Percentiles rank a stretch among this genome's conserved stretches.
Conservation (phyloP, 2,113 vertebrate species). For the Sphyrna mokarran region DNA sequence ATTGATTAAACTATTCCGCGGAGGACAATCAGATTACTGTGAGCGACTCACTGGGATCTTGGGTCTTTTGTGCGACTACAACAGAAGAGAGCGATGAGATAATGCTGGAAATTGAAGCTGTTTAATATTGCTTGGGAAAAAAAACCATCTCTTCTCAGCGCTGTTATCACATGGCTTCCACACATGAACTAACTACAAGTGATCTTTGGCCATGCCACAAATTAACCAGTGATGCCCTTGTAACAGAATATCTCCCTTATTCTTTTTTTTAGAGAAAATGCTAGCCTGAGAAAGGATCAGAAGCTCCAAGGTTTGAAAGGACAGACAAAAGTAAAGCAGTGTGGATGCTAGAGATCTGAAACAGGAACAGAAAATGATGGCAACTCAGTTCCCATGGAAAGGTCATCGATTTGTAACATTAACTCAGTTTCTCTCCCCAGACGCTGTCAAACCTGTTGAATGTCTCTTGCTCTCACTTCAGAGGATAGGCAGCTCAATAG, state of each 20-base stretch:
- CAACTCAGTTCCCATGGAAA: not conserved
- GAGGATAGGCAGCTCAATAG: not conserved
- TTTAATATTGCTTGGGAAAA: not conserved
- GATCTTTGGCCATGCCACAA: not conserved
- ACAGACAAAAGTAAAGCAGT: not conserved
- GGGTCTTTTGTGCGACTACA: not conserved
- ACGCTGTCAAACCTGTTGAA: not conserved
- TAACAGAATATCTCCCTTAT: not conserved
- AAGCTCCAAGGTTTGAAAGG: not conserved
- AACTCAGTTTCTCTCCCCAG: not conserved
- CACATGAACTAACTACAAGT: not conserved
- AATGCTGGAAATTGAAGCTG: not conserved
- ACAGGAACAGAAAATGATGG: not conserved
- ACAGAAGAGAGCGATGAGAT: not conserved
- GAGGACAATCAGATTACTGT: constrained; percentile 6
- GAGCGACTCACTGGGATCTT: constrained; percentile 20
- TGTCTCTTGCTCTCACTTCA: not conserved
- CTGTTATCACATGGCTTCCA: not conserved
- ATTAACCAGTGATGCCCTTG: not conserved
- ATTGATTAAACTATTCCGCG: constrained; percentile 4
- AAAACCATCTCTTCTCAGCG: not conserved
- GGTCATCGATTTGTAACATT: not conserved
- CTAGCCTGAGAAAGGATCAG: not conserved
- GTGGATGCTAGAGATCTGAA: not conserved
- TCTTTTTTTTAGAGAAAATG: not conserved